Base-by-base conservation (phyloP, 2,113 vertebrate genomes). In the Sciurus niger region DNA sequence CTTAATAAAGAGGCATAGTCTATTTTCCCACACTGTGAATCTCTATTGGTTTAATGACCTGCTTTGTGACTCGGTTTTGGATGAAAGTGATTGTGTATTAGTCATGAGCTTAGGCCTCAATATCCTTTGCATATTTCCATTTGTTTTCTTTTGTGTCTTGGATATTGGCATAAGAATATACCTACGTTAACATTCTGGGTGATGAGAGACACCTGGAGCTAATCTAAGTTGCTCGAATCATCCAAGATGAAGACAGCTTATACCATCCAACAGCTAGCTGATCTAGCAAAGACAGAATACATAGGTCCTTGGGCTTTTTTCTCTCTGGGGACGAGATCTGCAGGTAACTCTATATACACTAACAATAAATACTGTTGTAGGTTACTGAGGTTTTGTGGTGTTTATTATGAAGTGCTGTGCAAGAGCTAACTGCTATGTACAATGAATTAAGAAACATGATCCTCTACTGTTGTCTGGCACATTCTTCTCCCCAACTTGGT, bases 121-220 rank as follows among this genome's bases (percentile, higher is more conserved):
- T 32, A 93, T 12, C 6, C 12, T 6, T 73, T 58, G n/a, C 30
- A 48, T 74, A 91, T 89, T 93, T 96, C 30, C 8, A 25, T 25
- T 48, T 70, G 28, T 18, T 83, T 43, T 87, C 6, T 88, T 96
- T 93, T 93, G 43, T 78, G 65, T 28, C 18, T 90, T 86, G 91
- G 60, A 63, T 48, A 77, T 88, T 93, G 20, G 34, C 37, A 48
- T 82, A 78, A 40, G 10, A 73, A 83, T 88, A 78, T 60, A 55
- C 37, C 30, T 88, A 77, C 25, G 74, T 87, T 77, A 37, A 80
- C 67, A 37, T 95, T 94, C 46, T 86, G 34, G 34, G 68, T 95
- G 51, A 77, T 84, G 46, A 93, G 1, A 89, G 20, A 78, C 34
- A 89, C 28, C 70, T 58, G 87, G 30, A 86, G 2, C 48, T 84